Evolutionary conservation across 1,140 invertebrate genomes (phyloP).

Genomic region (Euura saliciscinereae): DNA sequence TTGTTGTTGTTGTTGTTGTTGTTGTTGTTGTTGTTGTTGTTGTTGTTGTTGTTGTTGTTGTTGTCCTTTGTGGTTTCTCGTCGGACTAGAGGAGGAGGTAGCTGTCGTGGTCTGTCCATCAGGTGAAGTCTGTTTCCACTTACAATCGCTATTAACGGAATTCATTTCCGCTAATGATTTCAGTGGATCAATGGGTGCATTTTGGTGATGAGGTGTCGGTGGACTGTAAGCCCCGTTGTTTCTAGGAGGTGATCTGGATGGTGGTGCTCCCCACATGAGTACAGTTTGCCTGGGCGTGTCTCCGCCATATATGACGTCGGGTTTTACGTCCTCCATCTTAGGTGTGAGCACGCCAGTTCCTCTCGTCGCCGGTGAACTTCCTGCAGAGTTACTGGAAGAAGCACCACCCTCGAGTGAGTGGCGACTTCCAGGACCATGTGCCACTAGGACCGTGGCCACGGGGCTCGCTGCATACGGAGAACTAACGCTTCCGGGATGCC

Average conservation of each 20-base stretch:
- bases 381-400: conserved; percentile 61
- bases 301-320: conserved; percentile 55
- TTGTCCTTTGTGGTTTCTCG: conserved; percentile 43
- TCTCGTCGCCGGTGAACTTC: conserved; percentile 61
- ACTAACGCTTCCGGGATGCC: conserved; percentile 59
- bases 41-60: conserved; percentile 39
- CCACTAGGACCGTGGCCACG: conserved; percentile 47
- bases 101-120: conserved; percentile 35
- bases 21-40: conserved; percentile 20
- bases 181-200: conserved; percentile 57
- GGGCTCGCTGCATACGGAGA: conserved; percentile 53
- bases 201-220: conserved; percentile 47
- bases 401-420: conserved; percentile 61
- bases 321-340: conserved; percentile 70
- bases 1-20: conserved; percentile 19
- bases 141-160: conserved; percentile 58
- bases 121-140: conserved; percentile 59
- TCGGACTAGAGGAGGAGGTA: conserved; percentile 38
- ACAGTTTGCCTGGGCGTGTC: conserved; percentile 80
- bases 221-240: conserved; percentile 58
- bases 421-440: conserved; percentile 58
- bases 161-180: conserved; percentile 69
- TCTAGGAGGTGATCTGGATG: conserved; percentile 50
- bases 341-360: conserved; percentile 65
- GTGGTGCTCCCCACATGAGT: conserved; percentile 80